Evolutionary conservation across 1,140 invertebrate genomes (phyloP).

Genomic region (Drosophila orosa): DNA sequence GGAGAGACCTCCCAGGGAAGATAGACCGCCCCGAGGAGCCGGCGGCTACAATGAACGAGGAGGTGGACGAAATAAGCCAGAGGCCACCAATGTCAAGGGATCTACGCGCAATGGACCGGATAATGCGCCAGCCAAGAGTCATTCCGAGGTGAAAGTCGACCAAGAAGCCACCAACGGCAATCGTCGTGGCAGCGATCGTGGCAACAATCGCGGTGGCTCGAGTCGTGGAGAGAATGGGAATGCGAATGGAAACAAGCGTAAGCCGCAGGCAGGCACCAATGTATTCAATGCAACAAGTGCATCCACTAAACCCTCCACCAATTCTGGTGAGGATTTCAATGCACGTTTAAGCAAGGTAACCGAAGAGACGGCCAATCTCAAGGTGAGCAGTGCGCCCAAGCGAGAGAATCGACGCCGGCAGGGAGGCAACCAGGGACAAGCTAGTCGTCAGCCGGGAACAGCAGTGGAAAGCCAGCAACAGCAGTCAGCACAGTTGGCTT

Average conservation of each 20-base stretch:
- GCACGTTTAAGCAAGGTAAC: slow-evolving; percentile 65
- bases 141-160: slow-evolving; percentile 33
- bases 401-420: slow-evolving; percentile 54
- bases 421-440: slow-evolving; percentile 6
- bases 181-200: slow-evolving; percentile 40
- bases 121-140: slow-evolving; percentile 17
- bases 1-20: slow-evolving; percentile 14
- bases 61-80: slow-evolving; percentile 28
- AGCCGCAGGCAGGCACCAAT: slow-evolving; percentile 31
- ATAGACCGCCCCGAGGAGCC: slow-evolving; percentile 2
- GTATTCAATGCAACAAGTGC: neutral
- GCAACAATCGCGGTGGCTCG: slow-evolving; percentile 43
- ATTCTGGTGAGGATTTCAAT: slow-evolving; percentile 48
- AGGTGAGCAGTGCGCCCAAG: slow-evolving; percentile 51
- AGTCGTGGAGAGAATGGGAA: slow-evolving; percentile 56
- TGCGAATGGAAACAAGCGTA: slow-evolving; percentile 40
- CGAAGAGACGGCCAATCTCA: slow-evolving; percentile 64
- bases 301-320: slow-evolving; percentile 8
- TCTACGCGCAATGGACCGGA: slow-evolving; percentile 49
- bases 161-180: slow-evolving; percentile 36
- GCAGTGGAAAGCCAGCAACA: slow-evolving; percentile 16
- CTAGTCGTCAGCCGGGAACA: slow-evolving; percentile 23
- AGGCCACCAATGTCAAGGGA: slow-evolving; percentile 24
- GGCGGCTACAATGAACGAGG: slow-evolving; percentile 26
- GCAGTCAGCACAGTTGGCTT: neutral